Evolutionary conservation across 23 tunicate species (phyloP), one percentile per base, ranked within the genome.

Genomic region (Aplidium turbinatum): DNA sequence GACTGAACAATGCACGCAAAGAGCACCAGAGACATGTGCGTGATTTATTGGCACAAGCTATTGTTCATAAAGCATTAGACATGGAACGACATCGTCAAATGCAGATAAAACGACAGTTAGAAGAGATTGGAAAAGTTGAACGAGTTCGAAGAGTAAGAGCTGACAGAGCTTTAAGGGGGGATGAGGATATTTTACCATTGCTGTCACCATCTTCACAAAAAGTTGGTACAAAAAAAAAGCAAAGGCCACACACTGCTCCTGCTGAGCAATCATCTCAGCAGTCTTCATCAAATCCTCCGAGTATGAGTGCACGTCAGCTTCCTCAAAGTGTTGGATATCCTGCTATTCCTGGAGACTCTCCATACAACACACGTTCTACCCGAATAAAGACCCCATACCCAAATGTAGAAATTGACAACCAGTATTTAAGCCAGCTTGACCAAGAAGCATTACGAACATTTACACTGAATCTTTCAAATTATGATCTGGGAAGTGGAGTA

Each of bases 11-110:
- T 62, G 80, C 97, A 6, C 40, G 91, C 25, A 88, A 88, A 66
- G 99, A 95, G 31, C 95, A 90, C 40, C 95, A 88, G 66, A 58
- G 84, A 4, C 99, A 95, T 73, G 93, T 95, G 22, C 68, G 87
- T 39, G 99, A 95, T 69, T 67, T 88, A 13, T 58, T 95, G 56
- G 91, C 96, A 0, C 92, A 95, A 57, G 90, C 99, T n/a, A 85
- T 95, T 62, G 92, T 95, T 23, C 92, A 88, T 67, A 95, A 88
- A 61, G 96, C 96, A 29, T 63, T 94, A 21, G 93, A 86, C 77
- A 81, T 87, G 89, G 90, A 82, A 70, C 58, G 98, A 27, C 93
- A 85, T 72, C 72, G 98, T 27, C 98, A 93, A 70, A 87, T 93
- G 93, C 72, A 76, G 19, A 75, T 93, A 29, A 82, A 87, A 35